A percentile compares a stretch with the other conserved stretches of the same genome.
These are phyloP conservation scores for Drosophila percnosoma DNA, from an alignment of 2,888 invertebrate species.

Conservation along the genomic window DNA sequence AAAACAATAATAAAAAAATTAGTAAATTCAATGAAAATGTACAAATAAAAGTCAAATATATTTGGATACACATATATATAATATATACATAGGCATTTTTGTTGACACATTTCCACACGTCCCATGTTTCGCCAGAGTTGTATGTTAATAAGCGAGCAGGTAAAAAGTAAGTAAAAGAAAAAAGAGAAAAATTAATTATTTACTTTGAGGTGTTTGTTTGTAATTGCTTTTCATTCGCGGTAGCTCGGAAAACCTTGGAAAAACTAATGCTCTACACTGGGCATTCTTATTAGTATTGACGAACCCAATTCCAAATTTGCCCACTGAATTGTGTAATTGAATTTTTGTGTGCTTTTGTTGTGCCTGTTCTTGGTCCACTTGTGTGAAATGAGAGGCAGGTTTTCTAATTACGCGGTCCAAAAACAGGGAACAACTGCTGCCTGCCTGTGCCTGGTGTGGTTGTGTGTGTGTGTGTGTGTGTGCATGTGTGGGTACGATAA, in stretches of 20 bases:
- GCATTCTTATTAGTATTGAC: background rate
- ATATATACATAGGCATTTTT: conserved; percentile 7
- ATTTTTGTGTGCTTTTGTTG: background rate
- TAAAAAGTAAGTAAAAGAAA: conserved; percentile 24
- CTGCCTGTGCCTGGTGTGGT: background rate
- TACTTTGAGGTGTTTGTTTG: conserved; percentile 5
- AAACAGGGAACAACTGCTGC: conserved; percentile 10
- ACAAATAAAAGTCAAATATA: conserved; percentile 14
- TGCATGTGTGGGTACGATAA: conserved; percentile 21
- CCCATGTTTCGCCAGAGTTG: conserved; percentile 21
- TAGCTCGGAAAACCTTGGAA: background rate
- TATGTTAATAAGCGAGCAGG: conserved; percentile 1
- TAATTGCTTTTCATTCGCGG: background rate
- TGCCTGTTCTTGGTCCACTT: background rate
- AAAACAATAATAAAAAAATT: conserved; percentile 59
- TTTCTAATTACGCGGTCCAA: conserved; percentile 20
- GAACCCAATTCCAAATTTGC: background rate
- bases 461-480: background rate
- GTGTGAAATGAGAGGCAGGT: conserved; percentile 23
- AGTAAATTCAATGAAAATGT: conserved; percentile 41
- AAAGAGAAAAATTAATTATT: conserved; percentile 55
- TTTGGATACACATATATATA: background rate
- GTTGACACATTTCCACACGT: conserved; percentile 15
- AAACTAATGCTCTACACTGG: background rate
- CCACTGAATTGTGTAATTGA: conserved; percentile 18